phyloP scores from a whole-genome alignment of 1,140 invertebrate genomes.

The Saccostrea echinata region DNA sequence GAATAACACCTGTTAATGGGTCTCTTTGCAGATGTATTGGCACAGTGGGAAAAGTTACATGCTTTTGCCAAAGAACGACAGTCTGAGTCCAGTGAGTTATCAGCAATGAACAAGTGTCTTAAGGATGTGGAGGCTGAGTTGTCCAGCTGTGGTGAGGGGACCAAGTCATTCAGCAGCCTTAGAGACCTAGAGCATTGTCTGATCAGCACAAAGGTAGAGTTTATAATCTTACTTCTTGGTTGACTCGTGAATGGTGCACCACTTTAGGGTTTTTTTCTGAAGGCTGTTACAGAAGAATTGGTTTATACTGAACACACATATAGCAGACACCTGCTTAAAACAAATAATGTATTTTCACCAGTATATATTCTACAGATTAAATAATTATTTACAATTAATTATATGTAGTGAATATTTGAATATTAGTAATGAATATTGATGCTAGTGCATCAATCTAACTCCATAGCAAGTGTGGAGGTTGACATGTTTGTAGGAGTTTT shows the following conservation, averaged over 20 bases:
- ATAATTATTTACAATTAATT: too few species aligned
- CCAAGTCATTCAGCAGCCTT: slow-evolving; percentile 62
- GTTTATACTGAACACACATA: too few species aligned
- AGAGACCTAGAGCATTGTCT: slow-evolving; percentile 81
- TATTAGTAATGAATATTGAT: too few species aligned
- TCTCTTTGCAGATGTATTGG: slow-evolving; percentile 81
- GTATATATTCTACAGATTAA: too few species aligned
- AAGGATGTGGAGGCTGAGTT: slow-evolving; percentile 77
- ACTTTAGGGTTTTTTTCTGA: not conserved
- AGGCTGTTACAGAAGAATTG: too few species aligned
- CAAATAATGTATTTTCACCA: too few species aligned
- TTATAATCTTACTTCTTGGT: slow-evolving; percentile 43
- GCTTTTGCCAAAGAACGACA: slow-evolving; percentile 82
- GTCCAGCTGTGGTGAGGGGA: slow-evolving; percentile 66
- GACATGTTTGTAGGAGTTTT: not conserved
- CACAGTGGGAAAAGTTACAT: slow-evolving; percentile 83
- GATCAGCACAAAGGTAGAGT: slow-evolving; percentile 81
- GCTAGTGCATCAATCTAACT: too few species aligned
- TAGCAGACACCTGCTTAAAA: too few species aligned
- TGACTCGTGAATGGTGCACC: not conserved
- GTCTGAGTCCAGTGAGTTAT: slow-evolving; percentile 74
- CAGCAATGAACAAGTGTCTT: slow-evolving; percentile 81
- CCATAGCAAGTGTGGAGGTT: too few species aligned
- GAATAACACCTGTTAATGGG: too few species aligned
- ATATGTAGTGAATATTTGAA: too few species aligned